Conservation (phyloP, 1,140 invertebrate species). For the Leucophenga varia region DNA sequence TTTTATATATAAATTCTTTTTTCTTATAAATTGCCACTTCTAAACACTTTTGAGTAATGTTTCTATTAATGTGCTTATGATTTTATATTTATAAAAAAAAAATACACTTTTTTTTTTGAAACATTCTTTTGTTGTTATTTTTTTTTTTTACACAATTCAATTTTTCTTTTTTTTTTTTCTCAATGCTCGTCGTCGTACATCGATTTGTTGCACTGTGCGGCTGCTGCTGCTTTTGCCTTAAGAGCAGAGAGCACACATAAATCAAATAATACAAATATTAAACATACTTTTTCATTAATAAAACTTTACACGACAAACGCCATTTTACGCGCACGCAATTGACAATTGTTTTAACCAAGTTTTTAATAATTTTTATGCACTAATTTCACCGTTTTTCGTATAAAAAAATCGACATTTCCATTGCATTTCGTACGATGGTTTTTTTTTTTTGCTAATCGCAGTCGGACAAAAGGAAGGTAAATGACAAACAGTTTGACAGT, state of each 20-base stretch:
- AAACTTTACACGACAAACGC: too few relatives aligned
- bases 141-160: too few relatives aligned
- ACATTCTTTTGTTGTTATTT: conserved; percentile 8
- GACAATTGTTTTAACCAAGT: too few relatives aligned
- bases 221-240: background rate
- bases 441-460: conserved; percentile 24
- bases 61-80: background rate
- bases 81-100: background rate
- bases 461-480: conserved; percentile 38
- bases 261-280: conserved; percentile 2
- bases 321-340: too few relatives aligned
- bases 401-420: background rate
- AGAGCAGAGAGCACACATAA: background rate
- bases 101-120: background rate
- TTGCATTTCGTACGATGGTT: conserved; percentile 11
- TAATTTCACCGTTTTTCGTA: too few relatives aligned
- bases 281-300: conserved; percentile 13
- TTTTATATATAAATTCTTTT: conserved; percentile 7
- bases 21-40: background rate
- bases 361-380: too few relatives aligned
- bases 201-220: conserved; percentile 43
- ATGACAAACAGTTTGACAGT: too few relatives aligned
- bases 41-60: too few relatives aligned
- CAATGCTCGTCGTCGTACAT: conserved; percentile 17
- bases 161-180: conserved; percentile 7